phyloP scores from a whole-genome alignment of 2,888 invertebrate species.

The Meiosimyza platycephala region DNA sequence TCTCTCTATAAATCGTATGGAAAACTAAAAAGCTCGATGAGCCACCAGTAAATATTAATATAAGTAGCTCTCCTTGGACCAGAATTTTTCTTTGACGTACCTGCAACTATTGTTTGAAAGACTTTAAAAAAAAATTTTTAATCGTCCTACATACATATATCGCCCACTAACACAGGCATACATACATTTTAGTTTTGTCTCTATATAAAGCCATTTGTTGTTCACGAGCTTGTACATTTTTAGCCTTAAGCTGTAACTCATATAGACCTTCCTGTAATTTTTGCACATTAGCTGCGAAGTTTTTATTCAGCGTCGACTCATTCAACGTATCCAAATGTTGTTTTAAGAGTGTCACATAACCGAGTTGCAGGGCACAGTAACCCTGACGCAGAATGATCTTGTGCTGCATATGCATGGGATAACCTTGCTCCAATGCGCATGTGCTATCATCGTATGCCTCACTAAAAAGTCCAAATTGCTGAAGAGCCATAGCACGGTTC shows the following conservation, averaged over 20 bases:
- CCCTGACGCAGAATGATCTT: slow-evolving; percentile 56
- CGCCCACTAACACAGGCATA: too few species aligned
- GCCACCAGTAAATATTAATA: too few species aligned
- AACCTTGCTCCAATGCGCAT: slow-evolving; percentile 56
- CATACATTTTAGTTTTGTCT: too few species aligned
- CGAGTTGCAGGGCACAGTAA: slow-evolving; percentile 52
- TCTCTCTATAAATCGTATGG: too few species aligned
- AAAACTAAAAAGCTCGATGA: too few species aligned
- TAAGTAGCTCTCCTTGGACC: too few species aligned
- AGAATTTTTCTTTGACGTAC: too few species aligned
- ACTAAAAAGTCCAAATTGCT: slow-evolving; percentile 57
- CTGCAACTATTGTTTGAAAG: too few species aligned
- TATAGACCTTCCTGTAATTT: slow-evolving; percentile 40
- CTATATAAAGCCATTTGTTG: too few species aligned
- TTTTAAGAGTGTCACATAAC: slow-evolving; percentile 38
- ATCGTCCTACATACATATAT: too few species aligned
- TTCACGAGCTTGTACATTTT: too few species aligned
- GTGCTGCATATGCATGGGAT: slow-evolving; percentile 51
- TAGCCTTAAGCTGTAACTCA: neutral
- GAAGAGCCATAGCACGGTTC: slow-evolving; percentile 61
- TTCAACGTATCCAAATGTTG: slow-evolving; percentile 45
- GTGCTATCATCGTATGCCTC: slow-evolving; percentile 62
- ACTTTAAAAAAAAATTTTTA: too few species aligned
- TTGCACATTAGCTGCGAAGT: slow-evolving; percentile 44
- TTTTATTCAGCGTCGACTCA: slow-evolving; percentile 44